Percentiles rank a stretch among this genome's conserved stretches.
These are phyloP conservation scores for Phaethon lepturus DNA, from an alignment of 2,113 vertebrate genomes.

Conservation along the genomic window DNA sequence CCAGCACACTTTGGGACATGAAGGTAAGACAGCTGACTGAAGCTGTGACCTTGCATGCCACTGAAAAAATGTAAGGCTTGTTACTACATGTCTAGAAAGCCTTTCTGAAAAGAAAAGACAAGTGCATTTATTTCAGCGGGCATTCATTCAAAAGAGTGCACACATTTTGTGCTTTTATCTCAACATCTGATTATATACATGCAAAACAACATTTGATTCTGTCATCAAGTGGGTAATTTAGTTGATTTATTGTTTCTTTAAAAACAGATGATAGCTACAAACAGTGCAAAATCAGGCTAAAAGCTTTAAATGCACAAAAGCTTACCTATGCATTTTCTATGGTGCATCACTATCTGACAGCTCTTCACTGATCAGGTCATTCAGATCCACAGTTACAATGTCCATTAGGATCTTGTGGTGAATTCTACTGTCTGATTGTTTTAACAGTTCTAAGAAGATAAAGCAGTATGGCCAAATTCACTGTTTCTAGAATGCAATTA, in stretches of 20 bases:
- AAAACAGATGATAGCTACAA: neutral
- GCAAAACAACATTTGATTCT: conserved; percentile 4
- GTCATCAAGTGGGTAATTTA: conserved; percentile 25
- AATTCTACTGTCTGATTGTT: neutral
- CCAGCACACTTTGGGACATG: neutral
- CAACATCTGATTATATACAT: neutral
- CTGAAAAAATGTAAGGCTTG: neutral
- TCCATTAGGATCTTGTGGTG: neutral
- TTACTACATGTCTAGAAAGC: neutral
- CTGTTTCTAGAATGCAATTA: neutral
- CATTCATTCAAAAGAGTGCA: neutral
- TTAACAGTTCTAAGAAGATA: neutral
- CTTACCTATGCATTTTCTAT: neutral
- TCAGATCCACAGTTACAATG: neutral
- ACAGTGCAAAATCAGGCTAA: neutral
- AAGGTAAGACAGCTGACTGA: neutral
- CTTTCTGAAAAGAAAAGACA: neutral
- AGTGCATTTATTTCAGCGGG: neutral
- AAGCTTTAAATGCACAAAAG: conserved; percentile 18
- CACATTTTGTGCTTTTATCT: neutral
- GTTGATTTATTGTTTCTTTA: conserved; percentile 18
- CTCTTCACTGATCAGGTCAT: neutral
- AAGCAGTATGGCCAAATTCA: neutral
- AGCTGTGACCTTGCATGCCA: neutral
- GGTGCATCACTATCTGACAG: neutral